Evolutionary conservation across 2,888 invertebrate genomes (phyloP).

Genomic region (Eueremaeus valkanovi): DNA sequence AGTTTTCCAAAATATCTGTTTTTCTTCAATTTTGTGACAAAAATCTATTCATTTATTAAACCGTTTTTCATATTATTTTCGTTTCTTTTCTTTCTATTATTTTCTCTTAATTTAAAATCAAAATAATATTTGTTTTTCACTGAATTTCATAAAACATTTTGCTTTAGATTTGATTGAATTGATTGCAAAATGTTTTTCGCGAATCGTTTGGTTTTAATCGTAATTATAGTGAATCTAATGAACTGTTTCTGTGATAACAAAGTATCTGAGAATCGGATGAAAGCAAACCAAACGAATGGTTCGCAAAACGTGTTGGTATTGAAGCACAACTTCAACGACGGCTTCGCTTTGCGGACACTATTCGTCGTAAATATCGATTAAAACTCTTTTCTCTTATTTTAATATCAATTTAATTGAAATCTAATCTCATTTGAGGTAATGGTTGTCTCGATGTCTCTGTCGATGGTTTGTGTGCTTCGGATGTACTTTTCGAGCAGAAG

Average conservation of each 20-base stretch:
- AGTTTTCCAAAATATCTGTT: too few relatives aligned
- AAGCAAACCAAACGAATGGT: background rate
- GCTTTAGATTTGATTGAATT: background rate
- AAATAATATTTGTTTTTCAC: too few relatives aligned
- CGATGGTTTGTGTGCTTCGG: background rate
- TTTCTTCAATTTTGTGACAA: too few relatives aligned
- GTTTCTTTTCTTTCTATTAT: too few relatives aligned
- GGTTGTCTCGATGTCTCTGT: constrained; percentile 8
- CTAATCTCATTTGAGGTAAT: background rate
- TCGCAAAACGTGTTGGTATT: background rate
- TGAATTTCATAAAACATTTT: too few relatives aligned
- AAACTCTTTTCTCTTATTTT: background rate
- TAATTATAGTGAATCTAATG: background rate
- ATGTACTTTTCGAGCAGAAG: background rate
- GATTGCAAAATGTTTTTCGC: too few relatives aligned
- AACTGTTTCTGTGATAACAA: constrained; percentile 18
- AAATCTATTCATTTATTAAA: too few relatives aligned
- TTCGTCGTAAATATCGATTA: background rate
- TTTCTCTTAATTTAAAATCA: too few relatives aligned
- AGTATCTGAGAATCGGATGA: background rate
- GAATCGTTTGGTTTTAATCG: background rate
- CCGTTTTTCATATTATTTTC: too few relatives aligned
- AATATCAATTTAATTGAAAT: background rate
- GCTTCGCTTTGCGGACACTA: background rate
- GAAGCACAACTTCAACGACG: too few relatives aligned